Evolutionary conservation across 2,888 invertebrate species (phyloP), one percentile per base, ranked within the genome.

Genomic region (Ctenicera cuprea): DNA sequence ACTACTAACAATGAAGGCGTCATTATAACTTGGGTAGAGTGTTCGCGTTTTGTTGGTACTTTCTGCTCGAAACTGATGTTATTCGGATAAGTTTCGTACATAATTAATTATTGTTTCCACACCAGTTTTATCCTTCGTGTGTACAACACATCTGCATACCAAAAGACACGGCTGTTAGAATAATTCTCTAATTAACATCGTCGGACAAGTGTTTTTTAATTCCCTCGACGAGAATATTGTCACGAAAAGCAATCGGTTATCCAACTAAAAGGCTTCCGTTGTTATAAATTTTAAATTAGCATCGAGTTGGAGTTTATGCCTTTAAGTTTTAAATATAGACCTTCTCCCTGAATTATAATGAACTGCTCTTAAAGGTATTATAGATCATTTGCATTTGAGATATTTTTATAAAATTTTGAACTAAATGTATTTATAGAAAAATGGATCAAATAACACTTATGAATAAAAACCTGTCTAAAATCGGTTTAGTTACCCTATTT

Each of bases 271-370:
- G 62, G 16, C 45, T 63, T 43, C 41, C 62, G 43, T 63, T 63
- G 62, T 63, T 63, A 43, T 63, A 63, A 43, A 41, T 41, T 63
- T 63, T 63, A 63, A 63, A 63, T 63, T 63, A 63, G 45, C 43
- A 30, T 45, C 26, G 45, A 63, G 62, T 63, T 30, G 12, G 16
- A 62, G 43, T 41, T 63, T 45, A n/a, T 26, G 62, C n/a, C 43
- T 41, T 41, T 41, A 41, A 14, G 7, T 41, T 14, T 63, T 63
- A 63, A 63, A 26, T 22, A 63, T 63, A 41, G 41, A 41, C 41
- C 4, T 1, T 14, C 14, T 41, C 14, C 41, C 3, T 14, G 41
- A 41, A 41, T 41, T 41, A 33, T 8, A 14, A 41, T 14, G 41
- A 41, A 14, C 1, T 38, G 3, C 26, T 26, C 26, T 26, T 26